Evolutionary conservation across 2,797 vertebrate genomes (phyloP), one percentile per base, ranked within the genome.

Genomic region (Nothura maculosa): DNA sequence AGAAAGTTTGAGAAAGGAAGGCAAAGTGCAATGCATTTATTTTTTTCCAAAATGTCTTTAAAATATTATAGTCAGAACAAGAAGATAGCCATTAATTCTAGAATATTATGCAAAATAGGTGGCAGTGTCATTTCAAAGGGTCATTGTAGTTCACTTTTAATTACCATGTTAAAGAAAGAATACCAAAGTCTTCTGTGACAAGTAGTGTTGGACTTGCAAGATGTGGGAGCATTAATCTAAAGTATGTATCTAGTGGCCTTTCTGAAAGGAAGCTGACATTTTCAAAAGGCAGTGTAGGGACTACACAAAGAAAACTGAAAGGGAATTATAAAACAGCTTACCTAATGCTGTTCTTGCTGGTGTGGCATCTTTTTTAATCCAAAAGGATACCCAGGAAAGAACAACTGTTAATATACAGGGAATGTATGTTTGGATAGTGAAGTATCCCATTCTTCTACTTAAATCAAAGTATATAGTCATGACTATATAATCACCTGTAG

Each of bases 401-500:
- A 99, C 99, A 94, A 99, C 99, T 7, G 99, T 99, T 90, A 99
- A 98, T 97, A 99, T 99, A 95, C 99, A 99, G 82, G 99, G 99
- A 91, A 99, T 99, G 96, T 99, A 99, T 1, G 99, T 99, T 97
- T 99, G 99, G 97, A 99, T 99, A 94, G 99, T 99, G 96, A 99
- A 99, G 97, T 99, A 99, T 58, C 99, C 99, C 99, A 99, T 99
- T 96, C 99, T 98, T 97, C 99, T 98, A 60, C 98, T 99, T 96
- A 99, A 96, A 94, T 99, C 99, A 62, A 99, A 99, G 94, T 99
- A 99, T 84, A 99, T 99, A 1, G 99, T 99, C 99, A 99, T 99
- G 97, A 99, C 98, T 89, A 99, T 98, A 62, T 99, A 99, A 93
- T 99, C 99, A 76, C 99, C 99, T 99, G 98, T 38, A 97, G 93